Base-by-base conservation (phyloP, 2,888 invertebrate species). In the Lottia scabra region DNA sequence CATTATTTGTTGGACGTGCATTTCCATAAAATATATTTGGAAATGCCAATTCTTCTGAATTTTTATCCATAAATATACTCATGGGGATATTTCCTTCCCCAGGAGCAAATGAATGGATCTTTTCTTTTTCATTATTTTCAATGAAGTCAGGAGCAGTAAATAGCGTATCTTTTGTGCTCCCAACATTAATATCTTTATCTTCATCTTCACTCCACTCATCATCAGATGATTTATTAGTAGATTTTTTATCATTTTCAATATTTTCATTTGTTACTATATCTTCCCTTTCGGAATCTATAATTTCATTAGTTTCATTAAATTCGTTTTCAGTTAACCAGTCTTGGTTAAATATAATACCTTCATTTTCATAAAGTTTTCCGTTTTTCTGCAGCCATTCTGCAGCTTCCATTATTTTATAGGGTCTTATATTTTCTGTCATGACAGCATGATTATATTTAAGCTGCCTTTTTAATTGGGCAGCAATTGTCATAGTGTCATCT, bases 201-300 rank as follows among this genome's bases (percentile, higher is more conserved):
- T 48, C 19, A n/a, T 48, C 48, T n/a, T 48, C 48, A 48, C 19
- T 19, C 48, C 19, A n/a, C 5, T 48, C 19, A 48, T 6, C 16
- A n/a, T 48, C 15, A 48, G n/a, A n/a, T n/a, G 6, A 8, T 48
- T 48, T 19, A 48, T 16, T 48, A 48, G n/a, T n/a, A n/a, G n/a
- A n/a, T n/a, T n/a, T n/a, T n/a, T n/a, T n/a, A n/a, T 48, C 19
- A 12, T 48, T 48, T 48, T n/a, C 19, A n/a, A n/a, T 67, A 0
- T 19, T 16, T 19, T 77, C 67, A 64, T 48, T 27, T 4, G n/a
- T 65, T 19, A 13, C 74, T 23, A 8, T 75, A n/a, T n/a, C 56
- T 23, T 79, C 80, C 3, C 38, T 19, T 76, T 30, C 30, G 5
- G 30, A 30, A 5, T 2, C 2, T 4, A 30, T 2, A 2, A 30